These are phyloP conservation scores for Clostera curtula DNA, from an alignment of 2,888 invertebrate species.

Conservation along the genomic window DNA sequence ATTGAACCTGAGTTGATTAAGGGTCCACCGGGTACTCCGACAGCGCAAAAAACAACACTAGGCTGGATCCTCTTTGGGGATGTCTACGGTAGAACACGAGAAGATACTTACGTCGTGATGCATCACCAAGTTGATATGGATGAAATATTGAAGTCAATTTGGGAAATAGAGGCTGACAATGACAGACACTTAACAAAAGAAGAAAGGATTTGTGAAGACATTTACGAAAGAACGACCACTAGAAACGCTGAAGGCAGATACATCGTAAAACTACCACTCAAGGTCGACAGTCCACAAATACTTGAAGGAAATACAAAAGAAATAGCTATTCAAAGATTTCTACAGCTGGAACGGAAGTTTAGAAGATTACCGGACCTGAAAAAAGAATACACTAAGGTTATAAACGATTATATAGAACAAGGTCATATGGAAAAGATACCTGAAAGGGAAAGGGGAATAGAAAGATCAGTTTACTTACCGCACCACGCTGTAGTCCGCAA, in stretches of 20 bases:
- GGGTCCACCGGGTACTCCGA: no score
- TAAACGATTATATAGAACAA: no score
- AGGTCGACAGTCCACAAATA: background rate
- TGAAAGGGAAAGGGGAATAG: background rate
- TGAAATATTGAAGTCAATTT: background rate
- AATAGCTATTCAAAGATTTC: background rate
- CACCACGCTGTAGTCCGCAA: background rate
- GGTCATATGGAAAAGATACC: no score
- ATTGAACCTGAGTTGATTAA: no score
- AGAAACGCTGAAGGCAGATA: background rate
- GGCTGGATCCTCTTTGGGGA: no score
- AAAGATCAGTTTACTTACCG: background rate
- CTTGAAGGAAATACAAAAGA: background rate
- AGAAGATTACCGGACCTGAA: no score
- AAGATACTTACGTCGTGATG: no score
- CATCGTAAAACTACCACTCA: background rate
- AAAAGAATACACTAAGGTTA: no score
- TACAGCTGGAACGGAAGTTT: background rate
- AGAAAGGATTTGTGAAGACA: background rate
- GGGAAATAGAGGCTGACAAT: background rate
- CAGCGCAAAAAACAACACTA: no score
- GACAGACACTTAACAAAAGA: background rate
- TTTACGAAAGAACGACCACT: background rate
- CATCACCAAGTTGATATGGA: no score
- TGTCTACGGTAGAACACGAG: no score